Base-by-base conservation (phyloP, 92 coral and sea anemone genomes). In the Isaurus tuberculatus region DNA sequence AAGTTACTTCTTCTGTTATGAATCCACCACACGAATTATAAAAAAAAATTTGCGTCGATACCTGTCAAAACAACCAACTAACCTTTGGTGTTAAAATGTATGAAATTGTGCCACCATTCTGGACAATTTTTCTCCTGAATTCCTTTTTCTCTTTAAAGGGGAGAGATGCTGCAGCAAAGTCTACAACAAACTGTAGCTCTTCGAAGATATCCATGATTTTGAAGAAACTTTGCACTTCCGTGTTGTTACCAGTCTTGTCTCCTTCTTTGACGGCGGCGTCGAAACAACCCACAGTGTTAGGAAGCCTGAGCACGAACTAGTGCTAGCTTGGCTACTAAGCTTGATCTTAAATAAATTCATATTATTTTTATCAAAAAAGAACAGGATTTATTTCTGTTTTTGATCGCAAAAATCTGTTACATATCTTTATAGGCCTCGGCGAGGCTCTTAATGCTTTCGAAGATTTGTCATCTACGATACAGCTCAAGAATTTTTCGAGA, bases 81-180 rank as follows among this genome's bases (percentile, higher is more conserved):
- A 91, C 97, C 91, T 96, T 91, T 67, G 84, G 86, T 0, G 97
- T 92, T 74, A 96, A 67, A 26, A 96, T 90, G 84, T 96, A 94
- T 1, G 99, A 92, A 68, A 96, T 81, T 40, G 86, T 88, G 51
- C 99, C 99, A 8, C 99, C 99, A 79, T 96, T 88, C 10, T 80
- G 85, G 0, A 87, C 88, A 32, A 96, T 88, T 16, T 90, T 83
- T 37, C 88, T 75, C 0, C 99, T 94, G 25, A 96, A 78, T 85
- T 92, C 94, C 84, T 94, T 87, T 88, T 94, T 96, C 69, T 87
- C 73, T 87, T 96, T 94, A 81, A 90, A 96, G 70, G 99, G 85
- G 5, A 96, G 65, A 23, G 89, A 85, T 1, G 90, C 75, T 4
- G 95, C 92, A 73, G 99, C 80, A 61, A 95, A 88, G 83, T 96